Conservation (phyloP, 2,797 vertebrate genomes). For the Sardinella longiceps region DNA sequence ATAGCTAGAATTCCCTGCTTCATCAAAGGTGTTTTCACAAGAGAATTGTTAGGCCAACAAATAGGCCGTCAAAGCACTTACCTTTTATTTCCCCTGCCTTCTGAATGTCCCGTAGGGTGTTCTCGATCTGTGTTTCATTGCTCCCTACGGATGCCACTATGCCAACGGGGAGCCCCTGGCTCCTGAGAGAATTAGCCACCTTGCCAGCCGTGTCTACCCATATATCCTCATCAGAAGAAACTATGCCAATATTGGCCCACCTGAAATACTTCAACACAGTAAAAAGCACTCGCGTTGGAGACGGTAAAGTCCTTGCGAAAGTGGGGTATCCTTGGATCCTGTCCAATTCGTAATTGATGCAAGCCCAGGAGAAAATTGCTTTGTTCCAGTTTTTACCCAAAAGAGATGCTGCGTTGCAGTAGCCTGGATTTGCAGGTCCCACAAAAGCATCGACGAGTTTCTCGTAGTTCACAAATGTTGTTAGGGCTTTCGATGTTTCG, state of each 20-base stretch:
- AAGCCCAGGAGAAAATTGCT: conserved; percentile 75
- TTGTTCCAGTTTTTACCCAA: conserved; percentile 79
- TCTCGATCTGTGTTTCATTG: conserved; percentile 72
- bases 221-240: conserved; percentile 79
- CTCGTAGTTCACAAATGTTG: conserved; percentile 71
- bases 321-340: conserved; percentile 68
- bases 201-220: conserved; percentile 76
- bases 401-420: conserved; percentile 77
- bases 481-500: conserved; percentile 79
- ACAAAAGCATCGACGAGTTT: conserved; percentile 68
- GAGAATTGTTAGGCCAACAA: background rate
- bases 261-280: conserved; percentile 75
- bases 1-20: background rate
- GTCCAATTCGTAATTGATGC: conserved; percentile 76
- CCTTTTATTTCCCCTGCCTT: conserved; percentile 71
- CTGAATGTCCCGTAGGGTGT: conserved; percentile 68
- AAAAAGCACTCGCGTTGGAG: conserved; percentile 71
- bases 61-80: conserved; percentile 55
- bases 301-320: conserved; percentile 68
- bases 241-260: conserved; percentile 78
- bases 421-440: conserved; percentile 78
- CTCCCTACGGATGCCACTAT: conserved; percentile 71
- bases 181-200: conserved; percentile 72
- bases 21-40: background rate
- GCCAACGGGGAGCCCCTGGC: conserved; percentile 71